Evolutionary conservation across 1,140 invertebrate genomes (phyloP), one percentile per base, ranked within the genome.

Genomic region (Eriocheir sinensis): DNA sequence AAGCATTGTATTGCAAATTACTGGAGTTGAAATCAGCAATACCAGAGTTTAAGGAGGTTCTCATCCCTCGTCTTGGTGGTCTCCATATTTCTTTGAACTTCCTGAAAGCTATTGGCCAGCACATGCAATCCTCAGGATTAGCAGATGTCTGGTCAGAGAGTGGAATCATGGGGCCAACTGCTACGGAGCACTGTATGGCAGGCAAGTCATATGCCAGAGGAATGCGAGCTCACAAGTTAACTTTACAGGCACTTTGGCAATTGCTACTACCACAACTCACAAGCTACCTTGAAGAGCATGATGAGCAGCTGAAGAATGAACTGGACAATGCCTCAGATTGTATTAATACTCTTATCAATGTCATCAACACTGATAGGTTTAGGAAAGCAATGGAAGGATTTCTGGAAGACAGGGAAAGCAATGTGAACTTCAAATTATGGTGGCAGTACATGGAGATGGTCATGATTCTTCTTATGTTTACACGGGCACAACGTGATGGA

Each of bases 21-120:
- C 48, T 60, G 17, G 89, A 96, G 41, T 36, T 92, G 38, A 92
- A 92, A 40, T 81, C 30, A 72, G 36, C 3, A 44, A 40, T 85
- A 1, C 0, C 0, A 92, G 72, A 83, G 44, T 92, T 81, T 34
- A 60, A 40, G 27, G 40, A 92, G 34, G 81, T 81, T 32, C 81
- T 92, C 3, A 92, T 92, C 17, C 27, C 79, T 92, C 91, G 91
- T 27, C 91, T 92, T 83, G 91, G 91, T 12, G 91, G 91, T 17
- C 91, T 92, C 44, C 91, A 92, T 38, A 92, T 27, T 32, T 0
- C 72, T 4, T 81, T 92, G 91, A 85, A 81, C 40, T 92, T 92
- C 72, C 81, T 92, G 32, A 91, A 89, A 38, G 40, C 34, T 21
- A 41, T 89, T 2, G 88, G 88, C 27, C 32, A 89, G 27, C 88